phyloP scores from a whole-genome alignment of 2,888 invertebrate genomes.

The Kryphioiulus occultus region DNA sequence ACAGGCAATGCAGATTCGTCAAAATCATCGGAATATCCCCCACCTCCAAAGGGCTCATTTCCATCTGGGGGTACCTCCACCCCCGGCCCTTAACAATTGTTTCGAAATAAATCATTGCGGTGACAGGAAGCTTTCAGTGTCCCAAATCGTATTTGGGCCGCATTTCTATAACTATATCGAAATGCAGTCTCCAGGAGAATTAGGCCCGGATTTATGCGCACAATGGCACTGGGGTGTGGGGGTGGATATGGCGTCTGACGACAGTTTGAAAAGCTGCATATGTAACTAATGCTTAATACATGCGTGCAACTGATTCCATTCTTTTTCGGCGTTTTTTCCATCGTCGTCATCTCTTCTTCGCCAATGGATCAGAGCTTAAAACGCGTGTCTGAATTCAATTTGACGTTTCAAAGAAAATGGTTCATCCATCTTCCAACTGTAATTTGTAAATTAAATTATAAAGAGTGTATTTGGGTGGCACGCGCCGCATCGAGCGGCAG shows the following conservation, averaged over 20 bases:
- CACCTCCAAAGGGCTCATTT: not conserved
- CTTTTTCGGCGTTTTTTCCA: slow-evolving; percentile 31
- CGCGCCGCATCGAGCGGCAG: not conserved
- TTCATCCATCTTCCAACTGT: slow-evolving; percentile 52
- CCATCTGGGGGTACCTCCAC: not conserved
- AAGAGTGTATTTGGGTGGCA: slow-evolving; percentile 45
- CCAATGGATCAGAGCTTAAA: slow-evolving; percentile 41
- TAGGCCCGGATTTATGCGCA: slow-evolving; percentile 19
- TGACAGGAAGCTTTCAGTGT: slow-evolving; percentile 48
- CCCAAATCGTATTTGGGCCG: slow-evolving; percentile 28
- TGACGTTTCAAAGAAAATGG: slow-evolving; percentile 51
- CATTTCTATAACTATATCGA: not conserved
- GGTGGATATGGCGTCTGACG: not conserved
- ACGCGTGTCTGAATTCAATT: slow-evolving; percentile 51
- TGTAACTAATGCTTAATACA: not conserved
- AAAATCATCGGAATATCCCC: not conserved
- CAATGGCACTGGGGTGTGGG: slow-evolving; percentile 6
- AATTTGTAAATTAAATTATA: slow-evolving; percentile 54
- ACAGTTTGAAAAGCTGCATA: not conserved
- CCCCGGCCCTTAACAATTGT: slow-evolving; percentile 37
- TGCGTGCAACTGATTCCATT: not conserved
- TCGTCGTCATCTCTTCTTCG: not conserved
- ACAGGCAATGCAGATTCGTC: not conserved
- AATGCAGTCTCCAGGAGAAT: not conserved
- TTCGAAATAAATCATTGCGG: slow-evolving; percentile 50